Percentiles rank a stretch among this genome's conserved stretches.
Conservation (phyloP, 2,797 vertebrate species). For the Hippoglossus hippoglossus region DNA sequence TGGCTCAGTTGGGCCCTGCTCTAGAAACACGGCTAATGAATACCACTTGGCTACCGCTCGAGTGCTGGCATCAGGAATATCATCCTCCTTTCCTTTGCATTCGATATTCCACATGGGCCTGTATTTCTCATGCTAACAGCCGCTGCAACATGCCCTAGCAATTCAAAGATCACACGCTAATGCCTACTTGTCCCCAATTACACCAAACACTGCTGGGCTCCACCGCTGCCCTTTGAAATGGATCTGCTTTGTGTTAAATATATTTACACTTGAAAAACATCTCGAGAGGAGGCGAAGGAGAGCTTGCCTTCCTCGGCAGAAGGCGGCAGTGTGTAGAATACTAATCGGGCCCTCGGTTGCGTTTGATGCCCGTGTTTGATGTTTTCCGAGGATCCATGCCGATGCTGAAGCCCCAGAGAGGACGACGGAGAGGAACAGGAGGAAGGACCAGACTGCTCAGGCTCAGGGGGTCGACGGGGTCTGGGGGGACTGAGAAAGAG, state of each 20-base stretch:
- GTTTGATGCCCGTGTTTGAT: constrained; percentile 82
- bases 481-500: constrained; percentile 45
- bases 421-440: constrained; percentile 44
- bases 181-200: constrained; percentile 84
- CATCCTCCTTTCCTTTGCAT: constrained; percentile 73
- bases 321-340: constrained; percentile 82
- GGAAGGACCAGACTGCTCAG: constrained; percentile 39
- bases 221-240: constrained; percentile 77
- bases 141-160: constrained; percentile 79
- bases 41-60: constrained; percentile 72
- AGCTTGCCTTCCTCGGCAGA: constrained; percentile 77
- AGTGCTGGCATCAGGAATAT: constrained; percentile 75
- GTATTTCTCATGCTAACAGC: constrained; percentile 81
- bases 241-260: constrained; percentile 82
- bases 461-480: constrained; percentile 48
- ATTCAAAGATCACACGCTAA: constrained; percentile 84
- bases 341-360: constrained; percentile 73
- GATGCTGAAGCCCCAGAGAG: constrained; percentile 64
- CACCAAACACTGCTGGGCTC: constrained; percentile 79
- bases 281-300: constrained; percentile 71
- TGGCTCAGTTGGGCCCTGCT: constrained; percentile 58
- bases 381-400: constrained; percentile 77
- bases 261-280: constrained; percentile 84
- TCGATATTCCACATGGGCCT: constrained; percentile 78
- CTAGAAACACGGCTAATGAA: constrained; percentile 74